Conservation (phyloP, 1,140 invertebrate genomes). For the Drosophila paulistorum region DNA sequence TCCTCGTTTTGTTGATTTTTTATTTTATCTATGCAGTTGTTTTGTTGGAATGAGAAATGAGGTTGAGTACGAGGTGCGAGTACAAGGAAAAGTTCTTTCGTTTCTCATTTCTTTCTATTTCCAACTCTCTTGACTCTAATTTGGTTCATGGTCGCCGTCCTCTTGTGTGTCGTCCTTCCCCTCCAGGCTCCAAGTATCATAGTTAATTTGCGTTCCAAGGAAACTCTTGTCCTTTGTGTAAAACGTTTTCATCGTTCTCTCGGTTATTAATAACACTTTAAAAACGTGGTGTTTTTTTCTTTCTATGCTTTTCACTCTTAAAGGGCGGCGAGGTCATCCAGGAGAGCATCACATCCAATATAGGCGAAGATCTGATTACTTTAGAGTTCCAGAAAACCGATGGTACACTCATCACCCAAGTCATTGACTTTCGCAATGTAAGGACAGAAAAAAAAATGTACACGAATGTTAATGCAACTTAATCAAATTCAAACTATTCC, state of each 20-base stretch:
- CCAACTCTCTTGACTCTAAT: conserved; percentile 62
- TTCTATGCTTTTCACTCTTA: conserved; percentile 50
- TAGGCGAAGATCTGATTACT: conserved; percentile 93
- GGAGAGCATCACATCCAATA: conserved; percentile 95
- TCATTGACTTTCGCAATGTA: conserved; percentile 97
- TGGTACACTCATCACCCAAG: conserved; percentile 94
- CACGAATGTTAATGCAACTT: neutral
- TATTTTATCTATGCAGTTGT: neutral
- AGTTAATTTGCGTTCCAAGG: conserved; percentile 64
- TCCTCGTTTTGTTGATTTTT: neutral
- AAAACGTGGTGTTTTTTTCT: conserved; percentile 55
- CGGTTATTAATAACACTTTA: conserved; percentile 13
- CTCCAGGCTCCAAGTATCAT: conserved; percentile 41
- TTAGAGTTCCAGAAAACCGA: conserved; percentile 95
- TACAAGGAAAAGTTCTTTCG: conserved; percentile 2
- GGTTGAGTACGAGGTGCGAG: conserved; percentile 5
- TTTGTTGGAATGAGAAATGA: neutral
- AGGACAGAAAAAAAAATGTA: conserved; percentile 78
- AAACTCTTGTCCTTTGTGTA: conserved; percentile 20
- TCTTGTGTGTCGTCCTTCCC: conserved; percentile 12
- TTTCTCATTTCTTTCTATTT: conserved; percentile 37
- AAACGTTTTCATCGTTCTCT: conserved; percentile 11
- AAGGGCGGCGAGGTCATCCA: conserved; percentile 96
- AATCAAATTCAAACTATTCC: neutral
- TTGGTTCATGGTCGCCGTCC: conserved; percentile 64